A percentile compares a stretch with the other conserved stretches of the same genome.
Evolutionary conservation across 2,797 vertebrate genomes (phyloP).

Genomic region (Melopsittacus undulatus): DNA sequence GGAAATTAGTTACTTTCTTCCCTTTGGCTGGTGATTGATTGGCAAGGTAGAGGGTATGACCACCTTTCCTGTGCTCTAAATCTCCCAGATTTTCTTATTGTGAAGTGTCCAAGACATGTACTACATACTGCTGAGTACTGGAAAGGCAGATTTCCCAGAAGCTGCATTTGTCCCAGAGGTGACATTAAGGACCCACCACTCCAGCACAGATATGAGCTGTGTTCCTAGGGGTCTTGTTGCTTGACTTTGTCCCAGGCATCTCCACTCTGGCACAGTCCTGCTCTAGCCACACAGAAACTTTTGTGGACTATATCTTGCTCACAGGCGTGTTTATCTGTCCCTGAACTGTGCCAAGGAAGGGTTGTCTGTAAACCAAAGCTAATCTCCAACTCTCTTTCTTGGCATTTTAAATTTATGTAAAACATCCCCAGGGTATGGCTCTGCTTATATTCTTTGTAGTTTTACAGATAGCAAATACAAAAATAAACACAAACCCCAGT

Average conservation of each 20-base stretch:
- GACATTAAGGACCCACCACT: rapidly evolving
- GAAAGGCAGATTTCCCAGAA: not conserved
- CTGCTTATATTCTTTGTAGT: not conserved
- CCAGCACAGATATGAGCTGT: not conserved
- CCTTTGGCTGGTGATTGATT: not conserved
- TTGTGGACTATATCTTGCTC: not conserved
- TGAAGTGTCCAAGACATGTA: not conserved
- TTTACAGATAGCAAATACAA: not conserved
- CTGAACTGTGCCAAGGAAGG: not conserved
- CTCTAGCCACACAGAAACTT: not conserved
- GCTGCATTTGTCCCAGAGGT: not conserved
- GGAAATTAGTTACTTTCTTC: not conserved
- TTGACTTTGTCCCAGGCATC: not conserved
- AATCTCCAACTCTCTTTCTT: not conserved
- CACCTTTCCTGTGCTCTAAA: not conserved
- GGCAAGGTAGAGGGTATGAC: not conserved
- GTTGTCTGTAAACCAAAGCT: not conserved
- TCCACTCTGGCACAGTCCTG: not conserved
- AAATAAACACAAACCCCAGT: not conserved
- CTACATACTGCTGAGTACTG: not conserved
- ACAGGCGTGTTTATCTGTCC: not conserved
- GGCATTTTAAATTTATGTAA: not conserved
- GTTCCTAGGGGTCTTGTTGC: not conserved
- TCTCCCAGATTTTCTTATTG: not conserved
- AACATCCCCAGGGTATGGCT: not conserved